phyloP scores from a whole-genome alignment of 2,113 vertebrate species.

The Fukomys damarensis region DNA sequence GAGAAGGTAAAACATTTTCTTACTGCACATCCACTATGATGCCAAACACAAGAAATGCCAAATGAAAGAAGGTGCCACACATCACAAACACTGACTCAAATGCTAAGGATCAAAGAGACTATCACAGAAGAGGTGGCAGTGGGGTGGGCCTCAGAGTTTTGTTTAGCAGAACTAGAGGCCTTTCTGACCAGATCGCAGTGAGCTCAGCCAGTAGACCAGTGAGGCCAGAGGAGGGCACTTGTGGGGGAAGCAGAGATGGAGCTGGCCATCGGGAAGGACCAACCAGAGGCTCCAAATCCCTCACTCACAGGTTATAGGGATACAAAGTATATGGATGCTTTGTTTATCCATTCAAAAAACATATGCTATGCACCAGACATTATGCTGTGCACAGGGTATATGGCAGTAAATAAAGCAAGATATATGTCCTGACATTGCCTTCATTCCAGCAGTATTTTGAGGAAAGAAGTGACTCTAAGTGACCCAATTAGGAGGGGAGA shows the following conservation, averaged over 20 bases:
- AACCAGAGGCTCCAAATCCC: background rate
- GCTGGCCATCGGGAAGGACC: background rate
- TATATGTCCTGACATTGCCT: background rate
- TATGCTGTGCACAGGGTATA: background rate
- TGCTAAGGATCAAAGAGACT: background rate
- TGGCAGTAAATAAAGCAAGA: background rate
- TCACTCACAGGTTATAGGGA: background rate
- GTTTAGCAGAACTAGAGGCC: background rate
- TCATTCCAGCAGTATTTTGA: background rate
- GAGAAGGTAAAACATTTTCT: background rate
- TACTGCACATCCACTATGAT: background rate
- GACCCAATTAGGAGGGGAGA: background rate
- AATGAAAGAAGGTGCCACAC: background rate
- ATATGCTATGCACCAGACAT: background rate
- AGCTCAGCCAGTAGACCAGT: background rate
- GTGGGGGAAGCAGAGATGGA: background rate
- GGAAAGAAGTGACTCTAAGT: background rate
- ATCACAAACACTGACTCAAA: background rate
- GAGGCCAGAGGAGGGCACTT: background rate
- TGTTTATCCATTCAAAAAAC: background rate
- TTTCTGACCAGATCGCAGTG: background rate
- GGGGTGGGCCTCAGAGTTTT: background rate
- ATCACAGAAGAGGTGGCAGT: background rate
- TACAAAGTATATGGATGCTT: background rate
- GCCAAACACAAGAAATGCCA: background rate